Conservation (phyloP, 1,140 invertebrate species). For the Gonioctena quinquepunctata region DNA sequence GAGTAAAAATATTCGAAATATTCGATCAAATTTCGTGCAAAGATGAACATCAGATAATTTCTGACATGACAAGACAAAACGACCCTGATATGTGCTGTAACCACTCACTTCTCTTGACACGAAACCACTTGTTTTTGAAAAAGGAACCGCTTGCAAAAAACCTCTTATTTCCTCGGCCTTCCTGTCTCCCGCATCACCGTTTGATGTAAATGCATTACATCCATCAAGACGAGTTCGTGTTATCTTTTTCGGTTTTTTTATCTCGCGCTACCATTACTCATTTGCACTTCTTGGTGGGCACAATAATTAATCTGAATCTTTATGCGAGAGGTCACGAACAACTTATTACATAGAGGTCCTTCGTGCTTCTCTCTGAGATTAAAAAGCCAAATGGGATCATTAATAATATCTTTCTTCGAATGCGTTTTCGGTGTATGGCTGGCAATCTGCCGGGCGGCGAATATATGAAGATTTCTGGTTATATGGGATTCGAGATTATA, state of each 20-base stretch:
- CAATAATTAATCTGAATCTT: conserved; percentile 4
- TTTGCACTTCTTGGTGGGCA: conserved; percentile 3
- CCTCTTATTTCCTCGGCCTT: too few species aligned
- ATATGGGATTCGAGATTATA: too few species aligned
- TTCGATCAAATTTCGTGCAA: too few species aligned
- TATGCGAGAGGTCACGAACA: conserved; percentile 3
- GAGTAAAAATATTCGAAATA: too few species aligned
- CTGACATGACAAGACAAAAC: too few species aligned
- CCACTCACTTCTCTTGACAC: too few species aligned
- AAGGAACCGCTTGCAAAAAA: too few species aligned
- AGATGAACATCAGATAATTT: too few species aligned
- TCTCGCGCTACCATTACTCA: conserved; percentile 14
- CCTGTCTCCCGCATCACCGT: not conserved
- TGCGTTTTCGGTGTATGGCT: not conserved
- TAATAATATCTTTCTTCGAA: not conserved
- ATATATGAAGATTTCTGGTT: not conserved
- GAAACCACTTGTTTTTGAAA: too few species aligned
- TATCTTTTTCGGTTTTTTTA: conserved; percentile 11
- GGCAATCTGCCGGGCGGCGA: not conserved
- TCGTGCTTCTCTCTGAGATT: not conserved
- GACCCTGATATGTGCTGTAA: too few species aligned
- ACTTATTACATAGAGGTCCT: conserved; percentile 3
- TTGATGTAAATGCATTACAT: not conserved
- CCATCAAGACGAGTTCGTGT: not conserved
- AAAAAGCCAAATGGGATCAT: not conserved